phyloP scores from a whole-genome alignment of 2,888 invertebrate genomes.

The Steinernema scapterisci region DNA sequence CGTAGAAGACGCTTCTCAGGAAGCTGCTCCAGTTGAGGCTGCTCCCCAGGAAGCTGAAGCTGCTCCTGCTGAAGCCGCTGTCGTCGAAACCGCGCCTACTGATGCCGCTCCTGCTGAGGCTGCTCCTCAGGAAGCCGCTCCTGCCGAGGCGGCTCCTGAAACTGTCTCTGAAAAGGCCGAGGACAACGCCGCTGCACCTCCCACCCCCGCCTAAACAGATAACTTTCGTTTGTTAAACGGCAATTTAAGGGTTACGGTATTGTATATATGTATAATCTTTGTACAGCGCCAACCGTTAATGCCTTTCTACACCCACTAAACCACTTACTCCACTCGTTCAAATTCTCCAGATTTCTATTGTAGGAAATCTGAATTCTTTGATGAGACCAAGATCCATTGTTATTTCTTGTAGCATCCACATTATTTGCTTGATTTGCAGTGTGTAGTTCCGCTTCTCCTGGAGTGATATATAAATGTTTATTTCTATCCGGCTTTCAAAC shows the following conservation, averaged over 20 bases:
- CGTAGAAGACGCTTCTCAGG: neutral
- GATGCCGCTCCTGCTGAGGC: neutral
- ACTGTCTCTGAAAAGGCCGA: neutral
- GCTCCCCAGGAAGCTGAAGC: conserved; percentile 18
- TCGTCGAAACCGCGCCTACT: neutral
- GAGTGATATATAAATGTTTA: no score
- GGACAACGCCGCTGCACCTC: neutral
- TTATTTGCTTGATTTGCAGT: neutral
- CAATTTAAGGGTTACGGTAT: conserved; percentile 8
- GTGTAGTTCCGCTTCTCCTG: neutral
- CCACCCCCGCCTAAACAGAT: conserved; percentile 1
- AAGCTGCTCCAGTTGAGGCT: conserved; percentile 5
- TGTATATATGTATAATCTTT: conserved; percentile 27
- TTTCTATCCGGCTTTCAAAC: no score
- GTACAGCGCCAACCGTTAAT: conserved; percentile 24
- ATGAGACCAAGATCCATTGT: neutral
- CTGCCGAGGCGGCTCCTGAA: conserved; percentile 2
- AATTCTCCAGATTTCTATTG: neutral
- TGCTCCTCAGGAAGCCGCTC: neutral
- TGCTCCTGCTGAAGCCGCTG: neutral
- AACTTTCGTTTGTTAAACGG: neutral
- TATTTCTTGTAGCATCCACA: neutral
- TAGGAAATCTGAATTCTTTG: neutral
- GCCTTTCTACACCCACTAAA: neutral
- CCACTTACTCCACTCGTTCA: neutral